phyloP scores from a whole-genome alignment of 2,888 invertebrate genomes.

The Ectobius pallidus region DNA sequence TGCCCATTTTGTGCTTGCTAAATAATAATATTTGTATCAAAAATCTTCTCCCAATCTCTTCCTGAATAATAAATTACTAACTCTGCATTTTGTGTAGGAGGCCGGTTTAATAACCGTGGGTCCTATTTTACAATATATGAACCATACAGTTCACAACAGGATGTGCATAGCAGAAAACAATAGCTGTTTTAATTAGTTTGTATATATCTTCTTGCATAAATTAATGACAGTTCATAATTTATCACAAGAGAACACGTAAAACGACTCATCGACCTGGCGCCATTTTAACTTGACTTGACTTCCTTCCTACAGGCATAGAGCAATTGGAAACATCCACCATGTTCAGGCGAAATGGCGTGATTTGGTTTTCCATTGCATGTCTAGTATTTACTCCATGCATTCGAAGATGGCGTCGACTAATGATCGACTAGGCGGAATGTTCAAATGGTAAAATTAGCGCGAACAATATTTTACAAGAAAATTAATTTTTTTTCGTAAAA shows the following conservation, averaged over 20 bases:
- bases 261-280: not conserved
- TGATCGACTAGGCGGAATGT: too few relatives aligned
- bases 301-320: too few relatives aligned
- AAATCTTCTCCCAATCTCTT: too few relatives aligned
- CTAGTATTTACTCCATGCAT: too few relatives aligned
- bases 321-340: not conserved
- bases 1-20: not conserved
- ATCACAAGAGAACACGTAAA: not conserved
- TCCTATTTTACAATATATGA: not conserved
- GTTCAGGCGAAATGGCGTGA: too few relatives aligned
- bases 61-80: not conserved
- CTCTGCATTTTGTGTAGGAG: not conserved
- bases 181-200: not conserved
- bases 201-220: not conserved
- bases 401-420: too few relatives aligned
- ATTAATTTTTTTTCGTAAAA: too few relatives aligned
- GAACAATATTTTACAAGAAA: too few relatives aligned
- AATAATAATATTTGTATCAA: too few relatives aligned
- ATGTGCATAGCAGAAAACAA: not conserved
- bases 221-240: not conserved
- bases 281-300: conserved; percentile 13
- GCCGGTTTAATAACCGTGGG: not conserved
- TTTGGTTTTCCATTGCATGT: too few relatives aligned
- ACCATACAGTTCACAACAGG: not conserved
- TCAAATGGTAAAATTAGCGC: too few relatives aligned